phyloP scores from a whole-genome alignment of 2,888 invertebrate species.

The Ornithoptera priamus region DNA sequence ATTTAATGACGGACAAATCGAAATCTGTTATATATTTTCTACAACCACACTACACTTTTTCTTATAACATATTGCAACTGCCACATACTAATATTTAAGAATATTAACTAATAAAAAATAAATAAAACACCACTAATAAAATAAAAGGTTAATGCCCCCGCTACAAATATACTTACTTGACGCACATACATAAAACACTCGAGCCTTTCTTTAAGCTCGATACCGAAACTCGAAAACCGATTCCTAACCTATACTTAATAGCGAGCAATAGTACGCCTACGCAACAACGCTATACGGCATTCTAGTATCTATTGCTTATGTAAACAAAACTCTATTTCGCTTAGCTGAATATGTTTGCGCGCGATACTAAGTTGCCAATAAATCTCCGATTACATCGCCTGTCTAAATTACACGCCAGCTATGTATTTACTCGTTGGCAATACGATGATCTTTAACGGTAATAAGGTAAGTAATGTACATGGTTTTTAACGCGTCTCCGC shows the following conservation, averaged over 20 bases:
- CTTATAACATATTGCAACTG: no score
- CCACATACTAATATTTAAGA: no score
- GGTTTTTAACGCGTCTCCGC: conserved; percentile 15
- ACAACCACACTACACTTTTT: no score
- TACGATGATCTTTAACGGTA: conserved; percentile 29
- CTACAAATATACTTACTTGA: not conserved
- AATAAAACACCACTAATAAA: not conserved
- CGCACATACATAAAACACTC: conserved; percentile 23
- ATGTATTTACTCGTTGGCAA: conserved; percentile 27
- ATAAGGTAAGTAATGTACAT: conserved; percentile 17
- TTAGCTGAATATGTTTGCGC: not conserved
- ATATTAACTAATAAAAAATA: no score
- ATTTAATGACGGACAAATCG: no score
- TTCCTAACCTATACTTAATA: conserved; percentile 25
- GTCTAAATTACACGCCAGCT: conserved; percentile 29
- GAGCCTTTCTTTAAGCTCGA: conserved; percentile 25
- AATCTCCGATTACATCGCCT: conserved; percentile 31
- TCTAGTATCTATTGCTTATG: not conserved
- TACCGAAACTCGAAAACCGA: conserved; percentile 21
- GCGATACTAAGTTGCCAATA: conserved; percentile 28
- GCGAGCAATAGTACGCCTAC: conserved; percentile 25
- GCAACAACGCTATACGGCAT: not conserved
- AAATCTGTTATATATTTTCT: no score
- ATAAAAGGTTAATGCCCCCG: conserved; percentile 5
- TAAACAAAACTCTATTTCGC: conserved; percentile 8